Evolutionary conservation across 1,140 invertebrate genomes (phyloP), one percentile per base, ranked within the genome.

Genomic region (Pogonognathellus flavescens): DNA sequence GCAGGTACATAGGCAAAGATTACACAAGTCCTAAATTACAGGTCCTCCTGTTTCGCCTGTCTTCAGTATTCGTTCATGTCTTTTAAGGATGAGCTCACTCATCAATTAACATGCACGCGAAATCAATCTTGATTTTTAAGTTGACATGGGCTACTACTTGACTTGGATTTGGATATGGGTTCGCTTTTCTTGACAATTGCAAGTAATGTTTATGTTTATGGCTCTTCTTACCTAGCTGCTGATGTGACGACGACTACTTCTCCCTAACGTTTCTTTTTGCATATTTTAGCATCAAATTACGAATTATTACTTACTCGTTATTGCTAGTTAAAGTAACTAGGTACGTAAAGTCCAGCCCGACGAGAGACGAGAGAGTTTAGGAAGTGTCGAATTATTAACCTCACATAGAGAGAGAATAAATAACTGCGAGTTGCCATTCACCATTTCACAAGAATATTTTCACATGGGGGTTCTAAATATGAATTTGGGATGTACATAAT

Each of bases 121-220:
- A 76, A 76, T 76, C 70, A 76, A 76, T 76, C 70, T 76, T 76
- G 70, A 41, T 76, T 76, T 76, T 76, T 76, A 41, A 25, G 70
- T 18, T 50, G 70, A 76, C 70, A 76, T 76, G 70, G 70, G 70
- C 70, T 76, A 76, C 70, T 76, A 50, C 70, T 49, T 76, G 31
- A 16, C 25, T 49, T 76, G 13, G 31, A 13, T 70, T 70, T 31
- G 20, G 11, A 22, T 66, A 11, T 18, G 20, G n/a, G 22, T 66
- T 3, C 41, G 41, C 22, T 25, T n/a, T n/a, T n/a, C n/a, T n/a
- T 66, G 62, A 66, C 62, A 66, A 66, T 66, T 25, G 13, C 62
- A 25, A 20, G 20, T 66, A 66, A 22, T 41, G 31, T 41, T 41
- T 41, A 41, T 41, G 31, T 41, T 41, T 41, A 41, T 41, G 2